Evolutionary conservation across 2,797 vertebrate species (phyloP).

Genomic region (Urophycis tenuis): DNA sequence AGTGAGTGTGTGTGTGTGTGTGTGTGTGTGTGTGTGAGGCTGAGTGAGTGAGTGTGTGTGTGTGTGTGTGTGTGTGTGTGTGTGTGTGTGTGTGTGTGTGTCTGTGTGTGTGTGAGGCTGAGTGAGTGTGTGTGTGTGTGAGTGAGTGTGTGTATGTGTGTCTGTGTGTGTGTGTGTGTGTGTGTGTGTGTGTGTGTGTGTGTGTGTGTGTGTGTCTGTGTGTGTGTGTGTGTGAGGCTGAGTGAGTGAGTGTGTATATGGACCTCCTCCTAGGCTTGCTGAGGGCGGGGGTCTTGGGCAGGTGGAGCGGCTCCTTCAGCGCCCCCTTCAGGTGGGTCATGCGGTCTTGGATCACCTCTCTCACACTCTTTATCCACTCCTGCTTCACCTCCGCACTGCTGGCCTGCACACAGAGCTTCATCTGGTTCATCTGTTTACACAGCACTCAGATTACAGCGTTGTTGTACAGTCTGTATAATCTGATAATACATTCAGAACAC

Average conservation of each 20-base stretch:
- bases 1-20: no score
- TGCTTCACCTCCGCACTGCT: slow-evolving; percentile 94
- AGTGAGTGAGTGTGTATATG: slow-evolving; percentile 33
- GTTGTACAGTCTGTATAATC: no score
- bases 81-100: not conserved
- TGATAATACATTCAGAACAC: no score
- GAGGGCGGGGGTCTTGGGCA: slow-evolving; percentile 87
- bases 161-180: slow-evolving; percentile 50
- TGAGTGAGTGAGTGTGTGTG: no score
- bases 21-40: no score
- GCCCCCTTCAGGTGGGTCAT: slow-evolving; percentile 97
- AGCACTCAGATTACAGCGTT: not conserved
- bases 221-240: no score
- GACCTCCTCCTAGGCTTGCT: slow-evolving; percentile 85
- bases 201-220: not conserved
- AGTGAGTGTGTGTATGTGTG: not conserved
- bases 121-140: not conserved
- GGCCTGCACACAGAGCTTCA: slow-evolving; percentile 65
- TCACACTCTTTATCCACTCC: slow-evolving; percentile 98
- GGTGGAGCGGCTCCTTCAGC: slow-evolving; percentile 91
- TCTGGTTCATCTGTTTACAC: not conserved
- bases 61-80: no score
- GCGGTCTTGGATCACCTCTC: slow-evolving; percentile 97
- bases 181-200: slow-evolving; percentile 43
- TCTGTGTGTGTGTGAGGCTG: not conserved